Evolutionary conservation across 2,888 invertebrate genomes (phyloP).

Genomic region (Arrhopalites spinosus): DNA sequence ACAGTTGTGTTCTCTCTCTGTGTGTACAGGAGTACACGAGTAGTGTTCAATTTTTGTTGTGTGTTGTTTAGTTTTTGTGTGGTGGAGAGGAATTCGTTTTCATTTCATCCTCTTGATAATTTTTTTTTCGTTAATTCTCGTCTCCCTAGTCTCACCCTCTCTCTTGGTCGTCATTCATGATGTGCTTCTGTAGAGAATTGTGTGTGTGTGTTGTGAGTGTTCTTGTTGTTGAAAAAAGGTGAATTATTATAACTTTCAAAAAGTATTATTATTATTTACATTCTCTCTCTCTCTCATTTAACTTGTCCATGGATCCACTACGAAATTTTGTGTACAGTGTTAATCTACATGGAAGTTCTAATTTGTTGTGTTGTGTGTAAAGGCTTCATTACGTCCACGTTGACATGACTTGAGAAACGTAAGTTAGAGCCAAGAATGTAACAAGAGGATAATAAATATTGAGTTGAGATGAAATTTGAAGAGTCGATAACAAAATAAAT

Average conservation of each 20-base stretch:
- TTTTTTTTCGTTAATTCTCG: not conserved
- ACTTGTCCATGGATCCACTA: not conserved
- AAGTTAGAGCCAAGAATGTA: not conserved
- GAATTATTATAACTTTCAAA: not conserved
- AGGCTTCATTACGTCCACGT: not conserved
- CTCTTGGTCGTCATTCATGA: too few relatives aligned
- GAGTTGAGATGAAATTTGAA: not conserved
- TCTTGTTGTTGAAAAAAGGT: not conserved
- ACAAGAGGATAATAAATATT: not conserved
- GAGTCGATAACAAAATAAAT: not conserved
- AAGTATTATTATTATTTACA: not conserved
- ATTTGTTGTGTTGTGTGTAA: constrained; percentile 5
- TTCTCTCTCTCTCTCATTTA: not conserved
- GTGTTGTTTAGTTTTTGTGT: not conserved
- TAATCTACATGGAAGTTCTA: not conserved
- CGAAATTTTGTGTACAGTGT: not conserved
- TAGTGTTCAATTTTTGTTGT: not conserved
- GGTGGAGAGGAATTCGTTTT: not conserved
- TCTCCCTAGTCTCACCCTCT: not conserved
- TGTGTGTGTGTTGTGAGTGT: not conserved
- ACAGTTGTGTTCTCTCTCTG: not conserved
- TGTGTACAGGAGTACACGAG: not conserved
- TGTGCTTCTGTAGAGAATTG: not conserved
- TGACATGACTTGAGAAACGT: not conserved
- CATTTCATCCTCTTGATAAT: not conserved